Evolutionary conservation across 2,888 invertebrate genomes (phyloP).

Genomic region (Cartodere bifasciata): DNA sequence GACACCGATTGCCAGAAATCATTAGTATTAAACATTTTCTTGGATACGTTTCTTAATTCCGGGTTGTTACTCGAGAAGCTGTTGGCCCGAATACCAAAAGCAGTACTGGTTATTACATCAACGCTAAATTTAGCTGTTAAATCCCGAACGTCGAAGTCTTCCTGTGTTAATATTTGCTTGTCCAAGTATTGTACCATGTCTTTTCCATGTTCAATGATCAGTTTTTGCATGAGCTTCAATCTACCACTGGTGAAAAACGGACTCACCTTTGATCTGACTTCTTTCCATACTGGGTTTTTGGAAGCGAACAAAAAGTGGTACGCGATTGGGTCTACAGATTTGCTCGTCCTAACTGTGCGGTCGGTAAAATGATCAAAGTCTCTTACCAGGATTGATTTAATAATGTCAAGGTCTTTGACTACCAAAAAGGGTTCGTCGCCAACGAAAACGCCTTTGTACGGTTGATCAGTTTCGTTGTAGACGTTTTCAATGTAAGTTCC

Average conservation of each 20-base stretch:
- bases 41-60: too few species aligned
- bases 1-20: too few species aligned
- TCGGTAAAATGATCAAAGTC: conserved; percentile 38
- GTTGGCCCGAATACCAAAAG: conserved; percentile 34
- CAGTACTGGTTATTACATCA: conserved; percentile 35
- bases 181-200: conserved; percentile 20
- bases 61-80: conserved; percentile 29
- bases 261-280: conserved; percentile 37
- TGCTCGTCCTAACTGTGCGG: conserved; percentile 33
- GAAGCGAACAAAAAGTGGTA: conserved; percentile 33
- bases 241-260: conserved; percentile 43
- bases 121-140: conserved; percentile 31
- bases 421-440: conserved; percentile 37
- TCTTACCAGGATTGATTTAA: conserved; percentile 35
- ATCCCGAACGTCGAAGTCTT: conserved; percentile 24
- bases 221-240: conserved; percentile 38
- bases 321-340: conserved; percentile 31
- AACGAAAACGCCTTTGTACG: conserved; percentile 37
- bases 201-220: conserved; percentile 31
- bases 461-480: conserved; percentile 16
- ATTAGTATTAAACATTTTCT: too few species aligned
- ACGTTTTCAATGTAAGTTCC: too few species aligned
- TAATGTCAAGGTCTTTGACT: conserved; percentile 34
- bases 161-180: conserved; percentile 6
- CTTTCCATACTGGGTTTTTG: conserved; percentile 40